Percentiles rank a stretch among this genome's conserved stretches.
Conservation (phyloP, 2,888 invertebrate genomes). For the Melinopterus prodromus region DNA sequence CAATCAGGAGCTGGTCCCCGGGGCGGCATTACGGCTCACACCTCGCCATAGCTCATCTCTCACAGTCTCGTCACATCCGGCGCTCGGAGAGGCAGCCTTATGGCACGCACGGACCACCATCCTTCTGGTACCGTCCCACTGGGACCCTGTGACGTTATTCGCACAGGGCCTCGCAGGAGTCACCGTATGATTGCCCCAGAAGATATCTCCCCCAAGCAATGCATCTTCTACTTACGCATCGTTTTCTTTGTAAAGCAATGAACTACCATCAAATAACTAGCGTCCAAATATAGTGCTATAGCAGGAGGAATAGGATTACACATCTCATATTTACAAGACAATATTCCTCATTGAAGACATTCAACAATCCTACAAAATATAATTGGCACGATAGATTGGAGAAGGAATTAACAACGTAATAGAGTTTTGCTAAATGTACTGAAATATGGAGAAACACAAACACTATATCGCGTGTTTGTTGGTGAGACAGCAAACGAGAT, state of each 20-base stretch:
- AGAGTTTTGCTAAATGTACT: too few relatives aligned
- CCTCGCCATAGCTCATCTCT: constrained; percentile 55
- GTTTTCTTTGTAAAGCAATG: background rate
- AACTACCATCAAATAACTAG: background rate
- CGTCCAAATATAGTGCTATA: too few relatives aligned
- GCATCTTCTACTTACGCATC: constrained; percentile 4
- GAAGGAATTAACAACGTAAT: too few relatives aligned
- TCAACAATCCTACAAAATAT: too few relatives aligned
- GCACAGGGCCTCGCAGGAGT: background rate
- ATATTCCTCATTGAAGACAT: too few relatives aligned
- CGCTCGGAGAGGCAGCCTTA: constrained; percentile 50
- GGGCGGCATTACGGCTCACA: constrained; percentile 57
- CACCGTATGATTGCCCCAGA: constrained; percentile 18
- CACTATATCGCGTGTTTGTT: too few relatives aligned
- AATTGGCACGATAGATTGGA: too few relatives aligned
- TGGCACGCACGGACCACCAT: constrained; percentile 51
- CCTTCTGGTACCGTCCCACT: constrained; percentile 53
- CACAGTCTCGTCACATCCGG: constrained; percentile 50
- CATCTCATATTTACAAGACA: too few relatives aligned
- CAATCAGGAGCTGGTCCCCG: constrained; percentile 56
- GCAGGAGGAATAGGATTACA: too few relatives aligned
- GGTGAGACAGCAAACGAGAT: too few relatives aligned
- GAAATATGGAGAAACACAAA: too few relatives aligned
- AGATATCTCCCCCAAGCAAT: background rate
- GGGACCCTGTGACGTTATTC: constrained; percentile 31